Base-by-base conservation (phyloP, 2,888 invertebrate genomes). In the Mesodorylaimus sp. region DNA sequence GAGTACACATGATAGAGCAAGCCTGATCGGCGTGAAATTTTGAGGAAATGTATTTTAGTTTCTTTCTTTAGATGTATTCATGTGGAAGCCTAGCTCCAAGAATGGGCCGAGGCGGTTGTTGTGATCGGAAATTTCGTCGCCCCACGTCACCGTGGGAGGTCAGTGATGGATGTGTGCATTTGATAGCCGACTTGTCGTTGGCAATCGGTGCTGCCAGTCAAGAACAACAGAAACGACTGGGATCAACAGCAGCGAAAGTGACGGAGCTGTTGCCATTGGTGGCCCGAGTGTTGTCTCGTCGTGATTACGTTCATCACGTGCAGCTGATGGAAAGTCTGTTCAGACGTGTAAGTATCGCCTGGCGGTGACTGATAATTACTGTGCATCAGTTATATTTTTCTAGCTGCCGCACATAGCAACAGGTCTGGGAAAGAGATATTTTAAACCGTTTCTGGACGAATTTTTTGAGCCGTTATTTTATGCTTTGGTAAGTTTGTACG, bases 91-190 rank as follows among this genome's bases (percentile, higher is more conserved):
- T 73, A 56, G 73, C 73, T 16, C 73, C 73, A 19, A 73, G 71
- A 59, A 71, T 74, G 72, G 66, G 68, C 16, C 60, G 70, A 37
- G 70, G 62, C 52, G 69, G 70, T 10, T 70, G 70, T 53, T 66
- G 68, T 58, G 70, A 71, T 55, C 68, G 69, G 53, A 63, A 64
- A 50, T 72, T 72, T 57, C 61, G 66, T 24, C 67, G 71, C 52
- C 67, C 70, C 1, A 61, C 73, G 25, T 72, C 73, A 55, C 73
- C 73, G 0, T 75, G 75, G 75, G 74, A 75, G 57, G 56, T 69
- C 37, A 71, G 71, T 36, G 74, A 75, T 62, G 75, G 73, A 5
- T 73, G 70, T 60, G 61, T 73, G 7, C 64, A 69, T 54, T 55
- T 71, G 47, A 53, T 73, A 53, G 67, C 70, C 28, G 73, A 73